Evolutionary conservation across 2,113 vertebrate species (phyloP).

Genomic region (Otis tarda): DNA sequence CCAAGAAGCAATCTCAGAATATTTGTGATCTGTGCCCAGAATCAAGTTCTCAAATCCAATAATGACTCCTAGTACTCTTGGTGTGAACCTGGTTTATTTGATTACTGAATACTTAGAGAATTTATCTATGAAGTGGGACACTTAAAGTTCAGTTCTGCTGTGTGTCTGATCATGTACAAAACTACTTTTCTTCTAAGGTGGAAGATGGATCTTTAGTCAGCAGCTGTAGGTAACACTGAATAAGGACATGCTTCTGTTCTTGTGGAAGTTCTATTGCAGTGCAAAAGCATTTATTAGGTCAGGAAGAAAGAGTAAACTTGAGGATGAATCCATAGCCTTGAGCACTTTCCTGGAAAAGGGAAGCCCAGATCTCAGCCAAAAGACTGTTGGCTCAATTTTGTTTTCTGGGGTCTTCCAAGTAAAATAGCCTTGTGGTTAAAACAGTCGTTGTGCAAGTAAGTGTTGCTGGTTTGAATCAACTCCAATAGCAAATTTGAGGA

Average conservation of each 20-base stretch:
- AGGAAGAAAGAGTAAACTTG: background rate
- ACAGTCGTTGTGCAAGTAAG: background rate
- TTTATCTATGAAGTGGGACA: background rate
- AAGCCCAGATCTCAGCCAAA: background rate
- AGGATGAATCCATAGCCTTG: background rate
- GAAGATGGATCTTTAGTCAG: background rate
- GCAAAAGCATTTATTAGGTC: background rate
- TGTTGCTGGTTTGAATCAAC: background rate
- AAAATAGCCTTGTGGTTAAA: background rate
- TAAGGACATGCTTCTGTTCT: background rate
- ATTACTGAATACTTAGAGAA: background rate
- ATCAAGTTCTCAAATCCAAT: background rate
- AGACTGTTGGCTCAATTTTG: background rate
- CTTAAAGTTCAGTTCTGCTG: background rate
- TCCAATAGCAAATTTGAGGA: background rate
- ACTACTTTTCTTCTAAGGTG: background rate
- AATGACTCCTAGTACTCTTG: background rate
- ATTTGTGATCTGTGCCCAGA: background rate
- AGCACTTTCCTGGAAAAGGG: background rate
- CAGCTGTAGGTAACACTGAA: background rate
- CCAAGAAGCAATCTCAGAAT: background rate
- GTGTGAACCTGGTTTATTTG: background rate
- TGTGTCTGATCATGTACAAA: background rate
- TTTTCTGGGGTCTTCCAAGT: background rate
- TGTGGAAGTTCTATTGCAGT: background rate